Percentiles rank a stretch among this genome's conserved stretches.
Evolutionary conservation across 2,113 vertebrate species (phyloP).

Genomic region (Scopus umbretta): DNA sequence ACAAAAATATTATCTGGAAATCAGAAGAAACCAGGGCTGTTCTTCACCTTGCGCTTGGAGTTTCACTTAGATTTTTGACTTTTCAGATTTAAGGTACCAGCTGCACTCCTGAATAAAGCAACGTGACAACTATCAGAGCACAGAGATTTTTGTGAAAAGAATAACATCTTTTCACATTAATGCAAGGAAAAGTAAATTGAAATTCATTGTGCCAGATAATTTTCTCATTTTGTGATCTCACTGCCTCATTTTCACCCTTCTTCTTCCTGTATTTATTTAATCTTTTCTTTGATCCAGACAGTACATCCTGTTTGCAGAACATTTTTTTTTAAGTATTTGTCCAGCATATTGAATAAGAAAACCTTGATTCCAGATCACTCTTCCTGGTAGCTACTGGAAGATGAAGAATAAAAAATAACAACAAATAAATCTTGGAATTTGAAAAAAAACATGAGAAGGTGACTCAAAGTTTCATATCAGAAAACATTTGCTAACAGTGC

Average conservation of each 20-base stretch:
- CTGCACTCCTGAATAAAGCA: not conserved
- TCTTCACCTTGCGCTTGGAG: not conserved
- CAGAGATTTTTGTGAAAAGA: not conserved
- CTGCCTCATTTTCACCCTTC: not conserved
- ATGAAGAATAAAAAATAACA: not conserved
- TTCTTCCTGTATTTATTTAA: not conserved
- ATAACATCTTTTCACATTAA: not conserved
- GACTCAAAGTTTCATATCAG: not conserved
- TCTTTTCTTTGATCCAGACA: not conserved
- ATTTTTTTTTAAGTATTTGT: not conserved
- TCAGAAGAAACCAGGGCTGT: not conserved
- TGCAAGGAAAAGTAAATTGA: not conserved
- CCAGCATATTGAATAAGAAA: not conserved
- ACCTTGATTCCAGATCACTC: not conserved
- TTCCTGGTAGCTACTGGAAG: not conserved
- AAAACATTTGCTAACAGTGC: not conserved
- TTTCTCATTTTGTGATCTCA: not conserved
- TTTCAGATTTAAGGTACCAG: not conserved
- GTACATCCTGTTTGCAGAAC: not conserved
- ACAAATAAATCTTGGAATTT: not conserved
- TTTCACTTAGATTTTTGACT: not conserved
- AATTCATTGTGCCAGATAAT: not conserved
- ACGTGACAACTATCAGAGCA: not conserved
- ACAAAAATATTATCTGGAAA: not conserved
- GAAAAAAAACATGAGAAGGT: not conserved